Conservation (phyloP, 2,797 vertebrate species). For the Cygnus olor region DNA sequence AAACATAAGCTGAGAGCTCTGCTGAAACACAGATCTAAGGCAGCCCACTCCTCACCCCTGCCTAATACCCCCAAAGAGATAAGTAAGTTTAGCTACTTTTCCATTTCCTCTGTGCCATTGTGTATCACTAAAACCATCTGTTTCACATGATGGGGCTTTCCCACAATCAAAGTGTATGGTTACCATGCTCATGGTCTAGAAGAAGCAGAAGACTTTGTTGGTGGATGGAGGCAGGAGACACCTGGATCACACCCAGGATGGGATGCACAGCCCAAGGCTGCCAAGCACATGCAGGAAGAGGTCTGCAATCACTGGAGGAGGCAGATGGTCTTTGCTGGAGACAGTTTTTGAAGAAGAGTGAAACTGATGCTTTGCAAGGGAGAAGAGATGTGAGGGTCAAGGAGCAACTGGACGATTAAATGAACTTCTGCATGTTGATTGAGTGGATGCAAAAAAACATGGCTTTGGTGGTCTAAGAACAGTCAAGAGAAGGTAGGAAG, state of each 20-base stretch:
- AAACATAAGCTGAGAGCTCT: not conserved
- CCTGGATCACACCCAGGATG: not conserved
- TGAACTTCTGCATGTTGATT: not conserved
- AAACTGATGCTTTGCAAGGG: not conserved
- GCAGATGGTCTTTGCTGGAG: not conserved
- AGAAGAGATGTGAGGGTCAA: not conserved
- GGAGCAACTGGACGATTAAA: not conserved
- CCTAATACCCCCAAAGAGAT: not conserved
- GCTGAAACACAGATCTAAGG: not conserved
- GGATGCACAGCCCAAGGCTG: not conserved
- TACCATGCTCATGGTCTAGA: too few relatives aligned
- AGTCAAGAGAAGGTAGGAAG: not conserved
- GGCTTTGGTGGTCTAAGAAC: not conserved
- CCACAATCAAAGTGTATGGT: not conserved
- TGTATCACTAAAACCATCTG: not conserved
- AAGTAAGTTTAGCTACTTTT: not conserved
- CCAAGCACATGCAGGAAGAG: not conserved
- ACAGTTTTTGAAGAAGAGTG: not conserved
- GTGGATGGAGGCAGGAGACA: not conserved
- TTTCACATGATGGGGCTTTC: not conserved
- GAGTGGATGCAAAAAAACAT: not conserved
- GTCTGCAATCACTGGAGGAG: not conserved
- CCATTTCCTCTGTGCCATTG: not conserved
- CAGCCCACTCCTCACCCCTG: not conserved
- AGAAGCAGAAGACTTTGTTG: not conserved